Conservation (phyloP, 2,888 invertebrate genomes). For the Machimus atricapillus region DNA sequence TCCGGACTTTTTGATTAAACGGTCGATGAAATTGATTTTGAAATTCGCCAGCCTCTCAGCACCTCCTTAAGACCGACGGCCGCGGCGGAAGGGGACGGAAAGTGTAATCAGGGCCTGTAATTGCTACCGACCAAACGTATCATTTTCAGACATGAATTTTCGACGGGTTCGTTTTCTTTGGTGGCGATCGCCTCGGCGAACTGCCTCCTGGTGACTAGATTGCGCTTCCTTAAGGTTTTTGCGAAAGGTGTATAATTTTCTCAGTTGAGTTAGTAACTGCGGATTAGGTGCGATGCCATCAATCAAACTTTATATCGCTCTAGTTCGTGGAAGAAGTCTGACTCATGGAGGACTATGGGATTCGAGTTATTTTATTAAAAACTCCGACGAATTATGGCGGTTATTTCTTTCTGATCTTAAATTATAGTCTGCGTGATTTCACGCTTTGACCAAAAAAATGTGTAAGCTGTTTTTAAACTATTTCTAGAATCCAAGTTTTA, state of each 20-base stretch:
- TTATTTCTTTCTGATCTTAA: background rate
- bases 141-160: conserved; percentile 7
- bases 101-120: background rate
- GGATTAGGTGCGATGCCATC: background rate
- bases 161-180: background rate
- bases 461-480: background rate
- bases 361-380: background rate
- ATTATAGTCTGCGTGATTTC: background rate
- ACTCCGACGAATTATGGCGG: background rate
- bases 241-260: background rate
- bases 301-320: background rate
- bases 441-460: background rate
- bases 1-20: background rate
- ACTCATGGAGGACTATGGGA: background rate
- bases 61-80: background rate
- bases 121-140: background rate
- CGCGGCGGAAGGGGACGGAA: background rate
- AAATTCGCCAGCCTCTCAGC: background rate
- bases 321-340: background rate
- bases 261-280: background rate
- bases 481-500: no score
- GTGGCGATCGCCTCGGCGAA: background rate
- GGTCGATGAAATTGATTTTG: conserved; percentile 4
- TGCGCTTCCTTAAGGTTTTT: background rate
- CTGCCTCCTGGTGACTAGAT: background rate